Conservation (phyloP, 2,113 vertebrate species). For the Neolamprologus fasciatus region DNA sequence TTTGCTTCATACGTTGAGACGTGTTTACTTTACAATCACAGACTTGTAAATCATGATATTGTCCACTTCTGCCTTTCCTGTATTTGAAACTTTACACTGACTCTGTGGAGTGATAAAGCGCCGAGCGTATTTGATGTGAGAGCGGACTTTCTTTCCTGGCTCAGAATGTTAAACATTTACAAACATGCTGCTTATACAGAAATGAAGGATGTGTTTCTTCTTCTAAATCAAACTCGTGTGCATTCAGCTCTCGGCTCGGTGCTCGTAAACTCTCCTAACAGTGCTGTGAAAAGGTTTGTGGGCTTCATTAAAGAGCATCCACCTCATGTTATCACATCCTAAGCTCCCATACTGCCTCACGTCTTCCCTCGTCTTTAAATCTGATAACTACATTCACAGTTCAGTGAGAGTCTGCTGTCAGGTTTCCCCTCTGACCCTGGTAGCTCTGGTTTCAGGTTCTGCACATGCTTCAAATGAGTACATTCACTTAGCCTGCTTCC, state of each 20-base stretch:
- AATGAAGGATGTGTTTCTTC: not conserved
- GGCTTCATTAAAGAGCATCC: not conserved
- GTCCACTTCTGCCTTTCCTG: not conserved
- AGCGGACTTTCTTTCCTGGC: not conserved
- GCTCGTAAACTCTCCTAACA: fast-evolving
- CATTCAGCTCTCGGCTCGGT: fast-evolving
- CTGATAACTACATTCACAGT: not conserved
- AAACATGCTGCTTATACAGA: not conserved
- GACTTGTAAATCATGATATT: not conserved
- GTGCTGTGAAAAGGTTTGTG: not conserved
- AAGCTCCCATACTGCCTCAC: fast-evolving
- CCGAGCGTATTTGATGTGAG: not conserved
- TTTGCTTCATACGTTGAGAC: not conserved
- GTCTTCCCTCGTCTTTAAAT: fast-evolving
- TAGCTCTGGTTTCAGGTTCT: not conserved
- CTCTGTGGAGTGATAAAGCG: not conserved
- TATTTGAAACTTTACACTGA: not conserved
- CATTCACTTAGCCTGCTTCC: fast-evolving
- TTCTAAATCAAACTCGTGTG: not conserved
- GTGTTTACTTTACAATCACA: fast-evolving
- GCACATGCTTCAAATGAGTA: not conserved
- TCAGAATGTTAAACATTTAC: not conserved
- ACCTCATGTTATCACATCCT: not conserved
- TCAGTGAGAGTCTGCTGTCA: fast-evolving
- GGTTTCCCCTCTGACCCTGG: not conserved